Percentiles rank a stretch among this genome's conserved stretches.
Conservation (phyloP, 1,140 invertebrate species). For the Drosophila orena region DNA sequence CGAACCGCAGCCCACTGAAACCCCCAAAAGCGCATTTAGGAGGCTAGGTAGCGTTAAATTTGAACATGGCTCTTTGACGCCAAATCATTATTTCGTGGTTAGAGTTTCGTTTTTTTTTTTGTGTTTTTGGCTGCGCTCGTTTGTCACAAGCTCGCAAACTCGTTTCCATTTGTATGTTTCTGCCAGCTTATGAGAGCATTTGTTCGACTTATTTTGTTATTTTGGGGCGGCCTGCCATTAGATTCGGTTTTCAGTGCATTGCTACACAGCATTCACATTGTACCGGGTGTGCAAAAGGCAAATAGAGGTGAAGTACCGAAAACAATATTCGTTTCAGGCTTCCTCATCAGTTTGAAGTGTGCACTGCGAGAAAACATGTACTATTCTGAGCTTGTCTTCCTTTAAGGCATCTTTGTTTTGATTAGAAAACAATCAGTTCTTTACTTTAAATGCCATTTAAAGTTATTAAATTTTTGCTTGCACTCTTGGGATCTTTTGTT, state of each 20-base stretch:
- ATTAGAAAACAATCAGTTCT: too few relatives aligned
- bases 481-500: too few relatives aligned
- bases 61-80: slow-evolving; percentile 78
- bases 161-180: slow-evolving; percentile 56
- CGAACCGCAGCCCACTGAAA: slow-evolving; percentile 39
- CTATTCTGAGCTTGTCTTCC: too few relatives aligned
- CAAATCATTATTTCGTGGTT: slow-evolving; percentile 58
- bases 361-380: slow-evolving; percentile 2
- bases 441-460: background rate
- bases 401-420: too few relatives aligned
- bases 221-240: slow-evolving; percentile 39
- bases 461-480: too few relatives aligned
- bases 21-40: slow-evolving; percentile 18
- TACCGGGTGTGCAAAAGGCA: slow-evolving; percentile 9
- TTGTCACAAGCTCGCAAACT: slow-evolving; percentile 64
- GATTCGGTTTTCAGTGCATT: slow-evolving; percentile 54
- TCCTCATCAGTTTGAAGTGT: slow-evolving; percentile 55
- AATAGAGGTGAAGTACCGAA: background rate
- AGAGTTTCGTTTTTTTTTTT: slow-evolving; percentile 53
- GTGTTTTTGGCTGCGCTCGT: slow-evolving; percentile 41
- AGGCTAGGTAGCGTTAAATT: slow-evolving; percentile 78
- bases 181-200: slow-evolving; percentile 54
- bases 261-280: slow-evolving; percentile 31
- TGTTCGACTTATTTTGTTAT: slow-evolving; percentile 50
- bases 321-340: slow-evolving; percentile 34